A percentile compares a stretch with the other conserved stretches of the same genome.
phyloP scores from a whole-genome alignment of 92 coral and sea anemone genomes.

The Porites cylindrica region DNA sequence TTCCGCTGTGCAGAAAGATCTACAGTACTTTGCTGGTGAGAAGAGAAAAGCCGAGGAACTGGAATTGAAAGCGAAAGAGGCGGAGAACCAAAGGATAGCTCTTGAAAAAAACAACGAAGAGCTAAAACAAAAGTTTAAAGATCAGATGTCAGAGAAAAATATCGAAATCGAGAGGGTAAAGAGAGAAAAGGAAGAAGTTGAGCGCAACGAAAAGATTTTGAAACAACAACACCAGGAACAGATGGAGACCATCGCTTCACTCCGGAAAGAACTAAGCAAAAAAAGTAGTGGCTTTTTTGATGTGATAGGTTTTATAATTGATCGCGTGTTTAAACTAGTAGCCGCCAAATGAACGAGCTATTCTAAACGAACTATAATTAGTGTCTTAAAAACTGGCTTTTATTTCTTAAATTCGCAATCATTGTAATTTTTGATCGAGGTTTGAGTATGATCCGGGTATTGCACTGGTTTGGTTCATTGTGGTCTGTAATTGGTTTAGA shows the following conservation, averaged over 20 bases:
- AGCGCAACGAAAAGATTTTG: background rate
- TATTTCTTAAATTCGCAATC: too few species aligned
- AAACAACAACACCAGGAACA: constrained; percentile 11
- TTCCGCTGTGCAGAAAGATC: constrained; percentile 25
- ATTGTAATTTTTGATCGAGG: too few species aligned
- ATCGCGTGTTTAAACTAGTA: too few species aligned
- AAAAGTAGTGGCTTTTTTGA: background rate
- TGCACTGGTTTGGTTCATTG: too few species aligned
- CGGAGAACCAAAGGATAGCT: background rate
- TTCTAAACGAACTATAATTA: too few species aligned
- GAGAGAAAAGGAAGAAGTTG: constrained; percentile 16
- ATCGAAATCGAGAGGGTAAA: background rate
- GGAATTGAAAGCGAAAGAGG: constrained; percentile 5
- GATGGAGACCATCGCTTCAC: background rate
- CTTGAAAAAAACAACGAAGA: background rate
- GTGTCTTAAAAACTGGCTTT: too few species aligned
- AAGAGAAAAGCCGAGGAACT: constrained; percentile 20
- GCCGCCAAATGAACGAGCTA: too few species aligned
- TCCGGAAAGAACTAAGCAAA: background rate
- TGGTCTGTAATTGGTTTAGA: too few species aligned
- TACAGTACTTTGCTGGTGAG: background rate
- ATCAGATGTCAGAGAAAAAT: background rate
- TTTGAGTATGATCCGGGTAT: too few species aligned
- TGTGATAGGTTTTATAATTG: background rate
- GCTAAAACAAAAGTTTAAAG: constrained; percentile 1